Conservation (phyloP, 2,888 invertebrate species). For the Crossocerus cetratus region DNA sequence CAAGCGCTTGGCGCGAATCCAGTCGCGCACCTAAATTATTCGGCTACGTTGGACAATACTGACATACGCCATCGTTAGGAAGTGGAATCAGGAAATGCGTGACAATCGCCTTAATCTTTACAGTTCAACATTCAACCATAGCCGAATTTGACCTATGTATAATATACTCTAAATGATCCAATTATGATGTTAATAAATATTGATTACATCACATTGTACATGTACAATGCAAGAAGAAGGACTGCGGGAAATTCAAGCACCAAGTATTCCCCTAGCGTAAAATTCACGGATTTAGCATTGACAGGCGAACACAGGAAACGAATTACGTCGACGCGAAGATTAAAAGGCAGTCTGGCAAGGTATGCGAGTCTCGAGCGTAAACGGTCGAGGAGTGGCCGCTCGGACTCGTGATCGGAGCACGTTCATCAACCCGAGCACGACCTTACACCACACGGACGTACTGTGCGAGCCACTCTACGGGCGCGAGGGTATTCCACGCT, state of each 20-base stretch:
- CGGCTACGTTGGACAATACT: constrained; percentile 17
- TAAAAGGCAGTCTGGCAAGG: too few relatives aligned
- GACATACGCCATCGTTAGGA: neutral
- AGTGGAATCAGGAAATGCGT: neutral
- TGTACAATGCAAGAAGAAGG: too few relatives aligned
- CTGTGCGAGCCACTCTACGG: too few relatives aligned
- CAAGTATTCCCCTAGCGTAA: too few relatives aligned
- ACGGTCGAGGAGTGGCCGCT: neutral
- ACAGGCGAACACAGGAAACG: too few relatives aligned
- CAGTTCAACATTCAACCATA: neutral
- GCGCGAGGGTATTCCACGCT: constrained; percentile 24
- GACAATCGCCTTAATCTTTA: neutral
- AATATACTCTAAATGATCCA: too few relatives aligned
- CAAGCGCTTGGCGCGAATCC: constrained; percentile 64
- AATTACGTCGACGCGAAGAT: too few relatives aligned
- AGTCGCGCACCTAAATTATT: constrained; percentile 52
- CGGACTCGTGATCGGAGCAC: constrained; percentile 18
- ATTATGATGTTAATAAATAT: too few relatives aligned
- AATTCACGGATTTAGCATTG: too few relatives aligned
- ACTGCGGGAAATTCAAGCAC: too few relatives aligned
- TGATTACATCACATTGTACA: too few relatives aligned
- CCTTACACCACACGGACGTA: constrained; percentile 47
- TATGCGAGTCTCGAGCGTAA: neutral
- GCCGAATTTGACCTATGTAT: too few relatives aligned
- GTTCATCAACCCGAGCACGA: constrained; percentile 60